These are phyloP conservation scores for Lithophane semibrunnea DNA, from an alignment of 2,888 invertebrate species.

Conservation along the genomic window DNA sequence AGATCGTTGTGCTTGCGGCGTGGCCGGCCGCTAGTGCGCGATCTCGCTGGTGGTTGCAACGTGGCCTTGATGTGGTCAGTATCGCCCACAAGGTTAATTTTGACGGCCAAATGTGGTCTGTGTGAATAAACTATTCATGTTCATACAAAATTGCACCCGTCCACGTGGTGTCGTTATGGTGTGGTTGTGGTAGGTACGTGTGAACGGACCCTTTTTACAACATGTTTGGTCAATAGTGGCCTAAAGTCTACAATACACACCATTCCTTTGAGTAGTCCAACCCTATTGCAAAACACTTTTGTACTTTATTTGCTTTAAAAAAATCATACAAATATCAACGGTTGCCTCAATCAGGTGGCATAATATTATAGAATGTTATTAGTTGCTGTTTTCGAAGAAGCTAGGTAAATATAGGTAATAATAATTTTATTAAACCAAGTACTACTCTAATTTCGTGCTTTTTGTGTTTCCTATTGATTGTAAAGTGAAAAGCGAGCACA, in stretches of 20 bases:
- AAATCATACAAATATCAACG: not conserved
- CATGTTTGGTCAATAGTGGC: not conserved
- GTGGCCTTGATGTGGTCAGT: too few species aligned
- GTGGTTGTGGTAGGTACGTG: too few species aligned
- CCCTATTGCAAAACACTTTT: not conserved
- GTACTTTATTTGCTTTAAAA: not conserved
- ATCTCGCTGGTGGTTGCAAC: too few species aligned
- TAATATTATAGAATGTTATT: not conserved
- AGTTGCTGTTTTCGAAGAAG: not conserved
- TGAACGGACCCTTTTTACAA: not conserved
- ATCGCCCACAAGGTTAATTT: too few species aligned
- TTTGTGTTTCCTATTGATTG: conserved; percentile 6
- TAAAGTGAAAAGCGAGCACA: not conserved
- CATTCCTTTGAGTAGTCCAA: not conserved
- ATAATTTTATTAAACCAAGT: not conserved
- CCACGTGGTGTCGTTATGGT: too few species aligned
- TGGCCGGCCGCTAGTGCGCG: too few species aligned
- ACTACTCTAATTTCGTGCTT: not conserved
- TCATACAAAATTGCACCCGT: too few species aligned
- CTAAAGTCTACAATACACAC: too few species aligned
- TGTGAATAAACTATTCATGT: too few species aligned
- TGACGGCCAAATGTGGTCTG: too few species aligned
- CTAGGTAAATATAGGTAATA: not conserved
- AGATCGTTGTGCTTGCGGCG: too few species aligned
- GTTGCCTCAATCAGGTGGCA: not conserved